Evolutionary conservation across 2,797 vertebrate genomes (phyloP), one percentile per base, ranked within the genome.

Genomic region (Lithobates pipiens): DNA sequence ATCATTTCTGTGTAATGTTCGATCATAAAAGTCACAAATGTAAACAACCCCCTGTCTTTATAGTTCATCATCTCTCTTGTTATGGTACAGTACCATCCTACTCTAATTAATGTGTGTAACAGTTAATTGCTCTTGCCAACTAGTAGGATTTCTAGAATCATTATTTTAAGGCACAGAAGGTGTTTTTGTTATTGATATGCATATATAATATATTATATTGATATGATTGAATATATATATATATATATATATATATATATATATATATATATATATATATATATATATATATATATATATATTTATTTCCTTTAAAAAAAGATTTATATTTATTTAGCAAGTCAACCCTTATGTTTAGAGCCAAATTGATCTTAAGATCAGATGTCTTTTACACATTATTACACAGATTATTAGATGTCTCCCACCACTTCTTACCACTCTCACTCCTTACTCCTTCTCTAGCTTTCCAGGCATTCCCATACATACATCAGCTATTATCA

Each of bases 1-100:
- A 89, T 86, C 90, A 39, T 88, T 90, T 39, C 57, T 89, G 67
- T 81, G 87, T 90, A 90, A 90, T 89, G 50, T 85, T 83, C 90
- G 75, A 34, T 80, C 88, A 88, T 44, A 77, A 82, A 91, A 88
- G 87, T 89, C 87, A 90, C 76, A 86, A 88, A 71, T 77, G 89
- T 88, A 71, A 88, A 89, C 70, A 50, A 2, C 88, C 88, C 85
- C 29, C 65, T 76, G 89, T 81, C 87, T 89, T 82, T 89, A 72
- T 89, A 74, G 82, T 86, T 61, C 0, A 6, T 78, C 88, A 73
- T 89, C 88, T 89, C 90, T 90, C 88, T 90, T 90, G 88, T 65
- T 68, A 83, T 78, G 29, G 67, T 78, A 42, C 61, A 78, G 13
- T 68, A 54, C n/a, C 29, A 67, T 29, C 42, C 68, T 32, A 67